Conservation (phyloP, 2,113 vertebrate species). For the Protomyctophum bolini region DNA sequence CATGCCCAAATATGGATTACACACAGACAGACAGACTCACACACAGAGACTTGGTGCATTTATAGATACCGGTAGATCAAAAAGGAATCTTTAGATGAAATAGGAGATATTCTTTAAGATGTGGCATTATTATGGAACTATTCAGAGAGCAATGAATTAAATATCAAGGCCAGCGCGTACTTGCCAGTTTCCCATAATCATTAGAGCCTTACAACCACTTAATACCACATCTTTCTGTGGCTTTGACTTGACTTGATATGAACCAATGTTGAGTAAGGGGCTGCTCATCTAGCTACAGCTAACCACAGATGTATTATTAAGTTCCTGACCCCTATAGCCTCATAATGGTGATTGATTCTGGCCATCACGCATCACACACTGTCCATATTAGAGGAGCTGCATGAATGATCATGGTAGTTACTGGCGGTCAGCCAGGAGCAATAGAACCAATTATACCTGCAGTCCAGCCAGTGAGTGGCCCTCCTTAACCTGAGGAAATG, state of each 20-base stretch:
- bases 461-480: conserved; percentile 52
- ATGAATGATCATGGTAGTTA: conserved; percentile 61
- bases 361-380: conserved; percentile 55
- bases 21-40: too few relatives aligned
- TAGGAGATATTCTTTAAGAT: not conserved
- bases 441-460: conserved; percentile 69
- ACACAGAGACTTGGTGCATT: too few relatives aligned
- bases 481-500: conserved; percentile 70
- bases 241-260: not conserved
- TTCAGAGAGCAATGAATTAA: not conserved
- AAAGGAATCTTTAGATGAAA: too few relatives aligned
- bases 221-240: not conserved
- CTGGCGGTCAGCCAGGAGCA: conserved; percentile 56
- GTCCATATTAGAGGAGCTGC: conserved; percentile 57
- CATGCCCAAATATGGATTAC: too few relatives aligned
- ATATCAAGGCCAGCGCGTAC: conserved; percentile 12
- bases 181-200: not conserved
- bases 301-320: conserved; percentile 9
- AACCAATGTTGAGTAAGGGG: conserved; percentile 6
- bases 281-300: not conserved
- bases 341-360: conserved; percentile 61
- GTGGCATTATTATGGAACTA: not conserved
- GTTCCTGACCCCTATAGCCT: conserved; percentile 51
- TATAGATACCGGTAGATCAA: too few relatives aligned
- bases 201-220: conserved; percentile 18